phyloP scores from a whole-genome alignment of 1,140 invertebrate species.

The Drosophila micromelanica region DNA sequence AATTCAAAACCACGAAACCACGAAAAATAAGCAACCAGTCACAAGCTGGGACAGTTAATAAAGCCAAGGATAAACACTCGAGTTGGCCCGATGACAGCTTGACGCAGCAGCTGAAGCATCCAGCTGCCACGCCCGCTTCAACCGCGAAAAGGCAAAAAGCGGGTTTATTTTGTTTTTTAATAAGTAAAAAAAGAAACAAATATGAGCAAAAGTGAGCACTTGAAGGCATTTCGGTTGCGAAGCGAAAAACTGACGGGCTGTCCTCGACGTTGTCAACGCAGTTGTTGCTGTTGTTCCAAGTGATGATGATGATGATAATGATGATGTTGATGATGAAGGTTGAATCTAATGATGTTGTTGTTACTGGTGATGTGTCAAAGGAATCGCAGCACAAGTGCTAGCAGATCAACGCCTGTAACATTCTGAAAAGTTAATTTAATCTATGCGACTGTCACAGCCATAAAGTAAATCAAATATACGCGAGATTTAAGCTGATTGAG shows the following conservation, averaged over 20 bases:
- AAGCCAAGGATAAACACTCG: constrained; percentile 70
- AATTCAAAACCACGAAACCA: constrained; percentile 45
- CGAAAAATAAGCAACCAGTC: constrained; percentile 45
- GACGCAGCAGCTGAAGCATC: constrained; percentile 42
- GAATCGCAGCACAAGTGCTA: constrained; percentile 13
- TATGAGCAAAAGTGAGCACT: constrained; percentile 38
- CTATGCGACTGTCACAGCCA: constrained; percentile 47
- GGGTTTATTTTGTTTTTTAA: constrained; percentile 49
- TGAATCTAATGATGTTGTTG: too few relatives aligned
- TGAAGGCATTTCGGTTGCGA: constrained; percentile 25
- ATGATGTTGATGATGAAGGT: too few relatives aligned
- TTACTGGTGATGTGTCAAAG: constrained; percentile 17
- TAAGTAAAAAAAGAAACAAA: constrained; percentile 24
- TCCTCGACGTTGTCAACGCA: not conserved
- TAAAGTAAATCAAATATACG: constrained; percentile 38
- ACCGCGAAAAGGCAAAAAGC: constrained; percentile 19
- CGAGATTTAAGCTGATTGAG: constrained; percentile 66
- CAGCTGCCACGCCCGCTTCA: not conserved
- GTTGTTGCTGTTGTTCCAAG: too few relatives aligned
- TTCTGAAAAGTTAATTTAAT: constrained; percentile 65
- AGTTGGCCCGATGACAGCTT: constrained; percentile 62
- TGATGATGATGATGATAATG: too few relatives aligned
- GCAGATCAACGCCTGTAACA: constrained; percentile 40
- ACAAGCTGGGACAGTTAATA: constrained; percentile 67
- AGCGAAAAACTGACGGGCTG: constrained; percentile 14